Conservation (phyloP, 2,797 vertebrate species). For the Neosalanx taihuensis region DNA sequence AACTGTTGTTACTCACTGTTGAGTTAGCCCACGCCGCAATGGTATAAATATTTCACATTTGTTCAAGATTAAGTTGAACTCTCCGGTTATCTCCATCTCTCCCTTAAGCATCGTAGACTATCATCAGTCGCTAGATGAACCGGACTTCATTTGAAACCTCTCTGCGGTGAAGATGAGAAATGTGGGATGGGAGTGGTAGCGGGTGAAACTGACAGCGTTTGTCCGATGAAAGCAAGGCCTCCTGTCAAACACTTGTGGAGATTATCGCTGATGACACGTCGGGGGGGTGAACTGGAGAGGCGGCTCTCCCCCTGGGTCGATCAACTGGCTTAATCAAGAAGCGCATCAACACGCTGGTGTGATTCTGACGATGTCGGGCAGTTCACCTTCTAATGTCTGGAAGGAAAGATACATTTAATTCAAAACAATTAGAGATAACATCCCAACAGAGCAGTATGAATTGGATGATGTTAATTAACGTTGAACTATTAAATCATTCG, state of each 20-base stretch:
- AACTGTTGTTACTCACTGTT: background rate
- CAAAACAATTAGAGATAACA: constrained; percentile 54
- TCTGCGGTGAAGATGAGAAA: constrained; percentile 50
- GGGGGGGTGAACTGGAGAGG: constrained; percentile 66
- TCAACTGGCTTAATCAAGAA: constrained; percentile 67
- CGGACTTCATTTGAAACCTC: constrained; percentile 59
- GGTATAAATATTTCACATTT: background rate
- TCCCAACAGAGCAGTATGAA: constrained; percentile 32
- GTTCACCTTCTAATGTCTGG: constrained; percentile 58
- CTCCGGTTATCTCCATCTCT: background rate
- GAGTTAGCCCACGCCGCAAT: background rate
- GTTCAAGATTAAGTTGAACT: background rate
- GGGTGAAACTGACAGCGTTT: constrained; percentile 52
- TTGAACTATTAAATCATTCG: constrained; percentile 35
- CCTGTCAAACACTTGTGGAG: constrained; percentile 62
- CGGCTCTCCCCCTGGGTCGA: constrained; percentile 61
- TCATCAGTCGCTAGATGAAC: background rate
- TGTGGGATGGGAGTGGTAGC: constrained; percentile 36
- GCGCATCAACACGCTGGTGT: constrained; percentile 38
- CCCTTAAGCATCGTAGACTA: background rate
- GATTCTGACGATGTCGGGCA: constrained; percentile 38
- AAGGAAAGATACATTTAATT: constrained; percentile 44
- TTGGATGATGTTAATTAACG: constrained; percentile 24
- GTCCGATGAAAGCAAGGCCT: constrained; percentile 59
- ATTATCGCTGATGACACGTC: constrained; percentile 72